Conservation (phyloP, 2,888 invertebrate species). For the Nomada lathburiana region DNA sequence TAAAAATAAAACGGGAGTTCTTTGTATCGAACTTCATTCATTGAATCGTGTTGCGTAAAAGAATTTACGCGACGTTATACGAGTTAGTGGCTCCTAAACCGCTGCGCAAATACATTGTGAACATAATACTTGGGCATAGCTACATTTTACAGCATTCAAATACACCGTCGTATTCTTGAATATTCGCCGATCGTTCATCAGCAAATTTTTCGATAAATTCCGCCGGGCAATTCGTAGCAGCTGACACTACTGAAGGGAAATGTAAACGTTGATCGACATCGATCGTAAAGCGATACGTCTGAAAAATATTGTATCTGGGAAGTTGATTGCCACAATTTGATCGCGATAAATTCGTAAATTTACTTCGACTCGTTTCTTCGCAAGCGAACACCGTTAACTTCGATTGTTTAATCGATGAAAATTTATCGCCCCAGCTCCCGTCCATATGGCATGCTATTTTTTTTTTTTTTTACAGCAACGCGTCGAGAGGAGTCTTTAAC, state of each 20-base stretch:
- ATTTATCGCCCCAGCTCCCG: conserved; percentile 1
- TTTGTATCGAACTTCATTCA: background rate
- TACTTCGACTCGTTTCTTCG: background rate
- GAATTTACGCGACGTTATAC: background rate
- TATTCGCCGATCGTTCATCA: no score
- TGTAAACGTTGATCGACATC: no score
- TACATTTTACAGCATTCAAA: no score
- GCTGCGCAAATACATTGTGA: background rate
- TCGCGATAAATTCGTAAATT: background rate
- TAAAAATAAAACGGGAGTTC: background rate
- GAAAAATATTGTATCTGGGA: background rate
- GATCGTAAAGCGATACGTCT: no score
- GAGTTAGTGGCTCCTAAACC: background rate
- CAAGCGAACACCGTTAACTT: background rate
- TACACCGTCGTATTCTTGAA: no score
- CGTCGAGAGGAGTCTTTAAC: no score
- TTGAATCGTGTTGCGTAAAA: background rate
- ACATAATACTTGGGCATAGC: no score
- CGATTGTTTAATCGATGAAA: conserved; percentile 32
- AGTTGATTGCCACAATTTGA: background rate
- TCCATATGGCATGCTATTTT: background rate
- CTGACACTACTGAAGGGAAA: no score
- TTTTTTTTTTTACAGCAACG: conserved; percentile 1
- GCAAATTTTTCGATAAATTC: no score
- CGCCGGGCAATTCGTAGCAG: no score